Evolutionary conservation across 2,888 invertebrate genomes (phyloP).

Genomic region (Barypeithes pellucidus): DNA sequence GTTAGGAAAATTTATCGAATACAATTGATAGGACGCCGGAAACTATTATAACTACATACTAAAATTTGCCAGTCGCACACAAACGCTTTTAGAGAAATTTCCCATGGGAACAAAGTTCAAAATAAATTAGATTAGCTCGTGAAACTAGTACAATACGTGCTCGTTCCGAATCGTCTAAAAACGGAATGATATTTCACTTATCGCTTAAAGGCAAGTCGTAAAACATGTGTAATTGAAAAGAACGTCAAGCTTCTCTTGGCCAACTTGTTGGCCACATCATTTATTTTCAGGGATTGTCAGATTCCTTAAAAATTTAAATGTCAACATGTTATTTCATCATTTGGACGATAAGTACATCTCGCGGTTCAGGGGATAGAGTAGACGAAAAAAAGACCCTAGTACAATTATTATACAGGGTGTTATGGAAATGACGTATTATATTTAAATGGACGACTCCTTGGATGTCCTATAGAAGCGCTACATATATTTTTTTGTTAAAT

Average conservation of each 20-base stretch:
- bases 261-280: neutral
- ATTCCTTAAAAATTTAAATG: too few species aligned
- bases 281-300: neutral
- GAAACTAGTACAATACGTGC: neutral
- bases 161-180: neutral
- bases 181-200: neutral
- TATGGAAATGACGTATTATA: too few species aligned
- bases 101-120: conserved; percentile 9
- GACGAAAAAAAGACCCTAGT: too few species aligned
- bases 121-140: conserved; percentile 11
- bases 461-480: too few species aligned
- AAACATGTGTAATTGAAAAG: neutral
- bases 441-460: too few species aligned
- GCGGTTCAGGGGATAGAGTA: too few species aligned
- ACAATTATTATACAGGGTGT: too few species aligned
- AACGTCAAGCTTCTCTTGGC: neutral
- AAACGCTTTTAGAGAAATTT: conserved; percentile 23
- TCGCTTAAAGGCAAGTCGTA: neutral
- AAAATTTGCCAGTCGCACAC: conserved; percentile 1
- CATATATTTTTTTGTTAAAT: too few species aligned
- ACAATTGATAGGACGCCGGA: conserved; percentile 2
- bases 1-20: neutral
- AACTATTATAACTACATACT: conserved; percentile 6
- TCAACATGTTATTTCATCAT: too few species aligned
- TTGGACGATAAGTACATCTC: too few species aligned